Conservation (phyloP, 2,888 invertebrate species). For the Rhopalosiphum nymphaeae region DNA sequence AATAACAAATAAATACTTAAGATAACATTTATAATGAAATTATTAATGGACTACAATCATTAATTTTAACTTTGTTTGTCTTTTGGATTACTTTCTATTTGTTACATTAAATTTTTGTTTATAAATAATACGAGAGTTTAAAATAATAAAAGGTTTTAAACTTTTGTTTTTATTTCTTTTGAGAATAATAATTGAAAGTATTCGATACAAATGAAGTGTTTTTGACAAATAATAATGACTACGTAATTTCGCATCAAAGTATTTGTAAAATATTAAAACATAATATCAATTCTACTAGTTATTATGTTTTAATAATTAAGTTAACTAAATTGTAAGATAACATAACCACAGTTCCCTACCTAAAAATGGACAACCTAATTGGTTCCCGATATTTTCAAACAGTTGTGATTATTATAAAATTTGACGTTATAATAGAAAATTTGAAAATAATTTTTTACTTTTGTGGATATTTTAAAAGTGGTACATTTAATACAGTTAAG, state of each 20-base stretch:
- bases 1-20: not conserved
- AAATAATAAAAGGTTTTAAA: not conserved
- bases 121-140: not conserved
- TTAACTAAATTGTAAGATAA: not conserved
- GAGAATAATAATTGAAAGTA: not conserved
- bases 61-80: not conserved
- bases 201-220: not conserved
- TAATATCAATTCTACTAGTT: not conserved
- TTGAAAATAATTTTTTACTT: too few species aligned
- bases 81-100: not conserved
- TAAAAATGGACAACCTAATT: too few species aligned
- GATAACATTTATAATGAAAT: not conserved
- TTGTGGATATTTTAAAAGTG: too few species aligned
- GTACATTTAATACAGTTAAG: too few species aligned
- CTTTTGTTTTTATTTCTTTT: not conserved
- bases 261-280: not conserved
- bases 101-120: not conserved
- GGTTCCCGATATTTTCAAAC: too few species aligned
- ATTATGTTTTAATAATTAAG: not conserved
- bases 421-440: too few species aligned
- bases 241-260: not conserved
- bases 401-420: too few species aligned
- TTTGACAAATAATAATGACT: not conserved
- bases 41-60: not conserved
- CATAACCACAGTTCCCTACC: not conserved